Evolutionary conservation across 2,113 vertebrate species (phyloP).

Genomic region (Poeciliopsis turrubarensis): DNA sequence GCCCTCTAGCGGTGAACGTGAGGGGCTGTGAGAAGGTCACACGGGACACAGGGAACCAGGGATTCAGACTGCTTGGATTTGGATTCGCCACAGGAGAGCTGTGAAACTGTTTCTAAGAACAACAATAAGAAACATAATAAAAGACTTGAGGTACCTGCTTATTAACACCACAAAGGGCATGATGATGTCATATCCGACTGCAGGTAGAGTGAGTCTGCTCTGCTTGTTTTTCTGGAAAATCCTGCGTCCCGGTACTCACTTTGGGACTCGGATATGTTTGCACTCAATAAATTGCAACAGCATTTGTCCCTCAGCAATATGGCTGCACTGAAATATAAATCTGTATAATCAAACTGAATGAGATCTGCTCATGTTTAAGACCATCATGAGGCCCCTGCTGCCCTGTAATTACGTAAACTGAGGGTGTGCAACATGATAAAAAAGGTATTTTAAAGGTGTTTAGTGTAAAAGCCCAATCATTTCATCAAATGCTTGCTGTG

Average conservation of each 20-base stretch:
- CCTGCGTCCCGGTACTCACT: not conserved
- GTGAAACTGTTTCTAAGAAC: constrained; percentile 1
- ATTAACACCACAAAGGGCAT: not conserved
- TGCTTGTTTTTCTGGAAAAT: not conserved
- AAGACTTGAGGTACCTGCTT: not conserved
- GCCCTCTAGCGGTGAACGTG: constrained; percentile 66
- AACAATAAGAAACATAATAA: constrained; percentile 13
- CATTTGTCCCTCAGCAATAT: no score
- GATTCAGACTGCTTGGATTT: not conserved
- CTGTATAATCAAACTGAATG: no score
- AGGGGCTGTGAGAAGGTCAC: constrained; percentile 67
- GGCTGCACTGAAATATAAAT: no score
- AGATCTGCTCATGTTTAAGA: no score
- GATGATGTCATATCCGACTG: not conserved
- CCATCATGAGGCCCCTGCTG: no score
- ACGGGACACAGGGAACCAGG: constrained; percentile 52
- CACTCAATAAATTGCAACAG: not conserved
- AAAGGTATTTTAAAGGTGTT: no score
- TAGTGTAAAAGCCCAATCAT: no score
- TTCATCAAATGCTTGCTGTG: no score
- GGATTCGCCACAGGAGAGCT: not conserved
- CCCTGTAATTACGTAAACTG: no score
- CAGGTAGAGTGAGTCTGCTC: not conserved
- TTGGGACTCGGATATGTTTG: not conserved
- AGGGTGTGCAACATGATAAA: no score